phyloP scores from a whole-genome alignment of 2,113 vertebrate species.

The Chelonoidis abingdonii region DNA sequence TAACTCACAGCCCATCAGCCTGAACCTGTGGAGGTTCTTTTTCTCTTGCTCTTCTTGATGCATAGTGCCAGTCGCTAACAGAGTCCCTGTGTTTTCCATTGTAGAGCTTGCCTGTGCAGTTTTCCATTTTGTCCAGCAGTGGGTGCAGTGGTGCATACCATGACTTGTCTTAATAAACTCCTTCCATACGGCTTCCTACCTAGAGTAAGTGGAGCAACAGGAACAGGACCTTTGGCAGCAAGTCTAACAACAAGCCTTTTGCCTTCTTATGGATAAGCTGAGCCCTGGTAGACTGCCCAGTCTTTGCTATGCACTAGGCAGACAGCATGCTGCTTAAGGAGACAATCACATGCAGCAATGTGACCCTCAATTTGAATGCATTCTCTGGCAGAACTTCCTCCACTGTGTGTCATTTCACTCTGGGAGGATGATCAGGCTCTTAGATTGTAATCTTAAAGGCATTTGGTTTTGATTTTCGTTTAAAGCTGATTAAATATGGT shows the following conservation, averaged over 20 bases:
- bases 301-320: background rate
- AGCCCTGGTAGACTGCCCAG: background rate
- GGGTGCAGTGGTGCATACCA: background rate
- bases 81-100: background rate
- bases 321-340: background rate
- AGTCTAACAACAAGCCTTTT: background rate
- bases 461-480: slow-evolving; percentile 18
- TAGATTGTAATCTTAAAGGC: background rate
- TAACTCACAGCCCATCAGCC: background rate
- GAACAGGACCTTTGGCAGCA: background rate
- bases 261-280: background rate
- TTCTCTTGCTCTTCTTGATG: background rate
- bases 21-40: background rate
- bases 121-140: background rate
- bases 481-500: slow-evolving; percentile 22
- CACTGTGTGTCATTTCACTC: background rate
- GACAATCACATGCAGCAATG: background rate
- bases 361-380: background rate
- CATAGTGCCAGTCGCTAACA: background rate
- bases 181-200: background rate
- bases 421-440: background rate
- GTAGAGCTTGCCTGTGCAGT: background rate
- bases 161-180: background rate
- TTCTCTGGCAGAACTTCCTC: background rate
- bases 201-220: background rate